Conservation (phyloP, 2,113 vertebrate genomes). For the Pluvianellus socialis region DNA sequence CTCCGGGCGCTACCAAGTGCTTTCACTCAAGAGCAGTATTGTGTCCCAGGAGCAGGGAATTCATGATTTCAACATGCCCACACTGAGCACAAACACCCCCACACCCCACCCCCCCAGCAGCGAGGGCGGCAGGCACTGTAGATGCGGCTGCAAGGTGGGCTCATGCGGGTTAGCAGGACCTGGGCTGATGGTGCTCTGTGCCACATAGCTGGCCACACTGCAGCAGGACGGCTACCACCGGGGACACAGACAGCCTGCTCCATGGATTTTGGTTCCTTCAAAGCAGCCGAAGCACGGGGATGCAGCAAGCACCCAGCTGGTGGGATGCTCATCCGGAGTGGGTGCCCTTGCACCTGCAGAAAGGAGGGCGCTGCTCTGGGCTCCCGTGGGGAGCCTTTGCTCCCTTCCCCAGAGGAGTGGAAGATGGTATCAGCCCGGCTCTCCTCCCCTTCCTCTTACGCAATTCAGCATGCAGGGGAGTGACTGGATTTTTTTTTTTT, state of each 20-base stretch:
- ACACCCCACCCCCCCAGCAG: background rate
- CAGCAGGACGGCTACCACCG: background rate
- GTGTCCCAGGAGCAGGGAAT: background rate
- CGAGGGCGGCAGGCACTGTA: accelerated
- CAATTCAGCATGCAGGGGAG: background rate
- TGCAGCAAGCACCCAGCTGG: background rate
- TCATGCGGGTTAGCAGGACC: background rate
- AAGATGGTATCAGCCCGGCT: background rate
- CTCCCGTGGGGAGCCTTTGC: accelerated
- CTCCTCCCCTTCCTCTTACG: conserved; percentile 42
- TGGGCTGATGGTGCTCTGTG: background rate
- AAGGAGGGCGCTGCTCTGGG: accelerated
- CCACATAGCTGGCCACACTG: accelerated
- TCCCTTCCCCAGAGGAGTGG: too few relatives aligned
- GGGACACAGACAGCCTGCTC: accelerated
- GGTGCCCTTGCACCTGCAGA: background rate
- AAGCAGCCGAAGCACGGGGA: background rate
- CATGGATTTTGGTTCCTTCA: accelerated
- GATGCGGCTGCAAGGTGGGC: background rate
- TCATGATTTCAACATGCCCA: accelerated
- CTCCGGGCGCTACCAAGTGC: background rate
- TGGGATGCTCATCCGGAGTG: background rate
- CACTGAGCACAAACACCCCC: background rate
- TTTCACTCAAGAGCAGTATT: background rate
- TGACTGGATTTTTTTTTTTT: background rate